Percentiles rank a stretch among this genome's conserved stretches.
Evolutionary conservation across 2,797 vertebrate genomes (phyloP).

Genomic region (Coilia nasus): DNA sequence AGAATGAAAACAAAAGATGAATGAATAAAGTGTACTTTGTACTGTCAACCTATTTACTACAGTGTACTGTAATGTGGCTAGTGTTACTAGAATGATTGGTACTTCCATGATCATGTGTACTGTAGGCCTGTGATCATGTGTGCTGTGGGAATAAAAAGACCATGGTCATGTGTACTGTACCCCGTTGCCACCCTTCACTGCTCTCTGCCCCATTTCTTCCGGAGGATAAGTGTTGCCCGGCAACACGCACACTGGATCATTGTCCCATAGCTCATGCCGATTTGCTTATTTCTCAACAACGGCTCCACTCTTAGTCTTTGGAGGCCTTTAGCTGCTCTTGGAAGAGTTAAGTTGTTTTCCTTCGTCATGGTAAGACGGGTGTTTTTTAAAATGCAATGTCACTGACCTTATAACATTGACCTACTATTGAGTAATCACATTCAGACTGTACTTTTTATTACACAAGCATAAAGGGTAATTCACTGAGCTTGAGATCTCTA

Average conservation of each 20-base stretch:
- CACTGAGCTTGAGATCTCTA: too few species aligned
- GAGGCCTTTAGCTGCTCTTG: constrained; percentile 42
- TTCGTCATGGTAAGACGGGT: background rate
- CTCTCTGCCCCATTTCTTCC: constrained; percentile 33
- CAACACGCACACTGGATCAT: constrained; percentile 51
- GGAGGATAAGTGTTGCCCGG: constrained; percentile 43
- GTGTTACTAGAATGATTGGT: background rate
- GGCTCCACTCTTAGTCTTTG: constrained; percentile 10
- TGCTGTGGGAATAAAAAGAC: constrained; percentile 31
- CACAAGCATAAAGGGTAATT: too few species aligned
- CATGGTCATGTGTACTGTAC: constrained; percentile 26
- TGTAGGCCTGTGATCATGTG: background rate
- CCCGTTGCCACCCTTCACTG: background rate
- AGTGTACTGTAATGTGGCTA: background rate
- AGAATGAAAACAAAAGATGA: background rate
- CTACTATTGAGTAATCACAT: background rate
- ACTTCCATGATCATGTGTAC: background rate
- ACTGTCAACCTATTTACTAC: background rate
- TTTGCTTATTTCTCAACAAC: constrained; percentile 35
- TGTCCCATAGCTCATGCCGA: constrained; percentile 48
- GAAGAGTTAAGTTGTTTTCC: background rate
- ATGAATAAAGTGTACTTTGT: background rate
- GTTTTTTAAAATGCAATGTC: background rate
- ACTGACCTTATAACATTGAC: background rate
- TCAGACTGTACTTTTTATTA: too few species aligned